Base-by-base conservation (phyloP, 1,140 invertebrate species). In the Aphaenogaster floridana region DNA sequence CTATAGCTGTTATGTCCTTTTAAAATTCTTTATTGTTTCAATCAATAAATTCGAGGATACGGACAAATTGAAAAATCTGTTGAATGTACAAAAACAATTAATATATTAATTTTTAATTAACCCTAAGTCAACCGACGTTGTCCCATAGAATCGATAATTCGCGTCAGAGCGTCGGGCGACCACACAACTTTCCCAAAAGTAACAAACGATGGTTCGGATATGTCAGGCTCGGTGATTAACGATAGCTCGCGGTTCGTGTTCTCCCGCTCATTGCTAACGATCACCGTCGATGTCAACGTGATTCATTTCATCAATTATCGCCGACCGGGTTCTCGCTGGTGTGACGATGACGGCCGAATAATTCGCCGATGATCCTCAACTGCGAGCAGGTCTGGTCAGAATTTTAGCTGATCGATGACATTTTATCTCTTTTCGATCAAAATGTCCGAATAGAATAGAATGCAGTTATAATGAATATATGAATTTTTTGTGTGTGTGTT, bases 241-340 rank as follows among this genome's bases (percentile, higher is more conserved):
- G 76, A 79, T 64, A 66, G 83, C 83, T 66, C 83, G 80, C 80
- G 69, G 69, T 84, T 68, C 69, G 69, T 84, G 80, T 84, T 84
- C 80, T 84, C 80, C 34, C 69, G 54, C 80, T 84, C 80, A 84
- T 84, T 84, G 80, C 80, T 76, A 84, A 84, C 69, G 80, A 84
- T 84, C 80, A 72, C 42, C 80, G 80, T 84, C 69, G 80, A 84
- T 84, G 80, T 84, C 80, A 84, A 84, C 80, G 80, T 84, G 80
- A 84, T 84, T 84, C 80, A 84, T 84, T 84, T 84, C 80, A 84
- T 84, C 80, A 84, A 84, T 84, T 84, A 84, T 76, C 69, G 28
- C 45, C 69, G n/a, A 45, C 42, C 42, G 64, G 48, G 39, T 54
- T n/a, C 48, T 74, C 80, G 9, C n/a, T 45, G 63, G 50, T 42